Percentiles rank a stretch among this genome's conserved stretches.
These are phyloP conservation scores for Colostygia pectinataria DNA, from an alignment of 2,888 invertebrate genomes.

Conservation along the genomic window DNA sequence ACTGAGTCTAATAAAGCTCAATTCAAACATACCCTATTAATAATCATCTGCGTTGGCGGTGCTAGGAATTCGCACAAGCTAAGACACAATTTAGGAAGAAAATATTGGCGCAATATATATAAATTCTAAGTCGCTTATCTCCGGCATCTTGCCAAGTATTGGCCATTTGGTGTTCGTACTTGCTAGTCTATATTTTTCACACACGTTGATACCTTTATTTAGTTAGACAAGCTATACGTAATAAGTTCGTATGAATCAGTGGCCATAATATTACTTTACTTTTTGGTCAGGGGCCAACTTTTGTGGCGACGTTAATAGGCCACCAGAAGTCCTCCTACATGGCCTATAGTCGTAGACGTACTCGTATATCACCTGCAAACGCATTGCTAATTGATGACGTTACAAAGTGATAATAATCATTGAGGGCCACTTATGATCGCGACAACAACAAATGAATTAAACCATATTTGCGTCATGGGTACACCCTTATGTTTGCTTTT, in stretches of 20 bases:
- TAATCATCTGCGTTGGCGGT: background rate
- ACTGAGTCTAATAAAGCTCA: conserved; percentile 8
- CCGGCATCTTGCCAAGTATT: conserved; percentile 1
- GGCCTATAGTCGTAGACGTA: too few relatives aligned
- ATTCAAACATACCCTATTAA: background rate
- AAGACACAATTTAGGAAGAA: background rate
- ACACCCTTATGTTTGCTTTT: conserved; percentile 2
- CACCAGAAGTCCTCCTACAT: too few relatives aligned
- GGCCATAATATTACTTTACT: too few relatives aligned
- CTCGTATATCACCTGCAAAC: conserved; percentile 11
- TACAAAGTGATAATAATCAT: conserved; percentile 26
- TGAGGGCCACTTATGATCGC: conserved; percentile 23
- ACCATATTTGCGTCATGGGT: conserved; percentile 22
- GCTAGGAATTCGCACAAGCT: background rate
- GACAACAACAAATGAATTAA: conserved; percentile 30
- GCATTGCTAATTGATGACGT: conserved; percentile 20
- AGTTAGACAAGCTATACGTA: too few relatives aligned
- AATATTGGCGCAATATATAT: background rate
- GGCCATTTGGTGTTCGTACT: background rate
- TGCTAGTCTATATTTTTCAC: background rate
- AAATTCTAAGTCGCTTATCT: background rate
- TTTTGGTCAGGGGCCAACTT: too few relatives aligned
- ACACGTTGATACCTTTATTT: background rate
- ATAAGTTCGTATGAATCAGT: too few relatives aligned
- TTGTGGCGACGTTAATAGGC: too few relatives aligned